Base-by-base conservation (phyloP, 2,113 vertebrate genomes). In the Pelodiscus sinensis region DNA sequence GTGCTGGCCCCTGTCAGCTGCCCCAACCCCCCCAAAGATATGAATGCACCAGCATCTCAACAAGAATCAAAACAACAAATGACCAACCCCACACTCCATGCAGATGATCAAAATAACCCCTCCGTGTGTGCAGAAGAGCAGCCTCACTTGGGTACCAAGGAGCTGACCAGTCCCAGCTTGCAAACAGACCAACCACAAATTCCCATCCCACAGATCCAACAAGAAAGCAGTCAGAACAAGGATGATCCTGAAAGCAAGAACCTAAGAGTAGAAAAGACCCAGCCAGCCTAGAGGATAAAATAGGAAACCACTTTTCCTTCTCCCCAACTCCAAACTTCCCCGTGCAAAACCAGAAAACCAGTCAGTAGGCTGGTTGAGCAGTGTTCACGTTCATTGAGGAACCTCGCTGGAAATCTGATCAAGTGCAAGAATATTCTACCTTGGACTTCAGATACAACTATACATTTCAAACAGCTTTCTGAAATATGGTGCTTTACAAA, bases 401-500 rank as follows among this genome's bases (percentile, higher is more conserved):
- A 79, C 91, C 51, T 91, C 85, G 1, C 82, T 86, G 82, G 88
- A 82, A 96, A 58, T 92, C 83, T 93, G 87, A 80, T 94, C 88
- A 82, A 77, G 81, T 68, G 52, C 92, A 92, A 25, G 55, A 96
- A 90, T 86, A 78, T 91, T 94, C 95, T 90, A 73, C 88, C 85
- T 93, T 85, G 57, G 65, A 89, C 89, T 95, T 91, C 0, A 16
- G 65, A 90, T 92, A 92, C 87, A 93, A 85, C 83, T 82, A 0
- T 22, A 44, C 91, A 65, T 78, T 95, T 94, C 75, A 71, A 84
- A 94, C 83, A 86, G 68, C 86, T 8, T 88, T 86, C 90, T 89
- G 94, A 97, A 94, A 94, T 96, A 97, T 97, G 98, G 98, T 98
- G 98, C 98, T 98, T 92, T 95, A 84, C 84, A 86, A 93, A 81